Percentiles rank a stretch among this genome's conserved stretches.
Evolutionary conservation across 2,113 vertebrate species (phyloP).

Genomic region (Cisticola juncidis): DNA sequence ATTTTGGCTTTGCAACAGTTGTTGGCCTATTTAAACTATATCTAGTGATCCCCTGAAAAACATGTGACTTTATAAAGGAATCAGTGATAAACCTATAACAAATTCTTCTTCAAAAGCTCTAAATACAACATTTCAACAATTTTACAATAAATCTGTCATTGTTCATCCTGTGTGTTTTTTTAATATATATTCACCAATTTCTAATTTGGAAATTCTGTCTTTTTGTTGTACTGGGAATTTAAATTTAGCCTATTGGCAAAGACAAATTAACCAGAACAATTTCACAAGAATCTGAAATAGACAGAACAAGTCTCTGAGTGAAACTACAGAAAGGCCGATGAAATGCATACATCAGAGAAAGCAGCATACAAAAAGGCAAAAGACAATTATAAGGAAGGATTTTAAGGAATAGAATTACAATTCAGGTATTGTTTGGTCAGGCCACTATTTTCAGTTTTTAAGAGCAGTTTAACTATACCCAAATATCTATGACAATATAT

Average conservation of each 20-base stretch:
- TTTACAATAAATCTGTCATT: not conserved
- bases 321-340: conserved; percentile 24
- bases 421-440: not conserved
- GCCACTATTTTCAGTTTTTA: not conserved
- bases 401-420: not conserved
- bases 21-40: not conserved
- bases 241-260: conserved; percentile 41
- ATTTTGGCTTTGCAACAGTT: not conserved
- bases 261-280: conserved; percentile 48
- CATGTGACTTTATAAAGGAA: not conserved
- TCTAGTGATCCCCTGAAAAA: conserved; percentile 3
- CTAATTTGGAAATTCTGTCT: not conserved
- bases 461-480: not conserved
- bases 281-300: conserved; percentile 22
- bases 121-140: not conserved
- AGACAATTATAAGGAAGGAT: not conserved
- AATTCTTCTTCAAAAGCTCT: not conserved
- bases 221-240: conserved; percentile 38
- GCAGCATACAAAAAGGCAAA: not conserved
- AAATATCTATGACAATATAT: not conserved
- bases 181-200: not conserved
- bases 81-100: not conserved
- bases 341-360: not conserved
- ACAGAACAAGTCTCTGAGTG: conserved; percentile 11
- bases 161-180: not conserved